Evolutionary conservation across 2,797 vertebrate species (phyloP), one percentile per base, ranked within the genome.

Genomic region (Hapalemur alaotrensis): DNA sequence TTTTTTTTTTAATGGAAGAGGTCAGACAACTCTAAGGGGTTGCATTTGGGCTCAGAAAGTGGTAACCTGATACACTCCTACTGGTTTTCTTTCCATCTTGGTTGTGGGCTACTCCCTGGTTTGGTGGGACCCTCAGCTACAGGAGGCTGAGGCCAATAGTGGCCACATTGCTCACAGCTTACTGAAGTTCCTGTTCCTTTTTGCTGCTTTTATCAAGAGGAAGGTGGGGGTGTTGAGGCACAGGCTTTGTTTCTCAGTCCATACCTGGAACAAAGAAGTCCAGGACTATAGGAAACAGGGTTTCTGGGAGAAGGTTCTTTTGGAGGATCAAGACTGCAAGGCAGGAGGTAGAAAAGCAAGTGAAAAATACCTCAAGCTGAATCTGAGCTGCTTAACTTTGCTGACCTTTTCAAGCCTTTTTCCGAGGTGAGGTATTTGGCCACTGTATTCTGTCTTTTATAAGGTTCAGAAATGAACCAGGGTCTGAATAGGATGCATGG

Each of bases 351-450:
- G 82, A 65, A 82, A 93, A 72, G 78, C 65, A 84, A 76, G 57
- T 76, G 75, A 86, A 94, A 70, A 94, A 70, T 35, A 84, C 6
- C n/a, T 69, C 41, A 59, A 67, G 50, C 76, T 93, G 63, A 84
- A 59, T 89, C 89, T 89, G 73, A 96, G 88, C 95, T 97, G 96
- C 95, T 93, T 91, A 72, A 87, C 89, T 93, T 87, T 93, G 59
- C 95, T 93, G 23, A 87, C 91, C 82, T 95, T 82, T 94, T 83
- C 81, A 67, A 90, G 50, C 23, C 79, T 86, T 93, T 96, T 57
- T 83, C 61, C 50, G 61, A 95, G 87, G 65, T 87, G 67, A 96
- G 86, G 83, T 82, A 38, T 78, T 97, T 92, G 72, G 89, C 76
- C 23, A 76, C 91, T 95, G 75, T 28, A 28, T 91, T 92, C 80